Percentiles rank a stretch among this genome's conserved stretches.
Conservation (phyloP, 92 coral and sea anemone genomes). For the Heliopora coerulea region DNA sequence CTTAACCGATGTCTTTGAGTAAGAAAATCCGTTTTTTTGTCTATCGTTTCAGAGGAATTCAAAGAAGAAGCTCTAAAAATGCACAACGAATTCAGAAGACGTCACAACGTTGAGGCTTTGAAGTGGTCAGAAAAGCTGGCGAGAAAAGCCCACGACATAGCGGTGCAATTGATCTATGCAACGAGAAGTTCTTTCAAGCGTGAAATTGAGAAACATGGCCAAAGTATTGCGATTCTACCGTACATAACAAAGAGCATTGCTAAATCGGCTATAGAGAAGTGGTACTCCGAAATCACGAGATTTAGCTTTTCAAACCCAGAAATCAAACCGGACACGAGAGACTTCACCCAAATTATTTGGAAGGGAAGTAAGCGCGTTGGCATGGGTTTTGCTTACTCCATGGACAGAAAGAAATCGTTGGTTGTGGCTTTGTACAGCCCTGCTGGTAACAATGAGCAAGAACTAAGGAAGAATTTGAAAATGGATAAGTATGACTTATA, state of each 20-base stretch:
- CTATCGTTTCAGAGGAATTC: constrained; percentile 32
- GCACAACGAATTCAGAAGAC: constrained; percentile 40
- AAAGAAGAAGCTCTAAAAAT: constrained; percentile 40
- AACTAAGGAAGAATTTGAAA: constrained; percentile 6
- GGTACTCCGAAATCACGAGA: constrained; percentile 76
- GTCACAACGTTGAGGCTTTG: constrained; percentile 32
- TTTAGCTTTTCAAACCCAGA: constrained; percentile 88
- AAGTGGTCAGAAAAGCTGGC: constrained; percentile 33
- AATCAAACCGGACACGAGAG: constrained; percentile 64
- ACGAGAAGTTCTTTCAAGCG: constrained; percentile 24
- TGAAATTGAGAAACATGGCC: constrained; percentile 27
- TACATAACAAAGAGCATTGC: constrained; percentile 51
- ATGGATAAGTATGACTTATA: constrained; percentile 21
- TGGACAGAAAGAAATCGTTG: constrained; percentile 23
- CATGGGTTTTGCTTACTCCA: constrained; percentile 49
- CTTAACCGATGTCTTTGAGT: too few species aligned
- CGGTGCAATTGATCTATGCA: constrained; percentile 7
- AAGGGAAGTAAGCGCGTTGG: constrained; percentile 75
- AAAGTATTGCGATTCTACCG: constrained; percentile 36
- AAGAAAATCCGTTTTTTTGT: background rate
- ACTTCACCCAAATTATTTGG: constrained; percentile 95
- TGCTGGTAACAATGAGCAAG: constrained; percentile 9
- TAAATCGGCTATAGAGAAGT: constrained; percentile 61
- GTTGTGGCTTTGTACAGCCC: constrained; percentile 37
- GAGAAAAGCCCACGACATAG: constrained; percentile 6